Conservation (phyloP, 1,140 invertebrate species). For the Myzus persicae region DNA sequence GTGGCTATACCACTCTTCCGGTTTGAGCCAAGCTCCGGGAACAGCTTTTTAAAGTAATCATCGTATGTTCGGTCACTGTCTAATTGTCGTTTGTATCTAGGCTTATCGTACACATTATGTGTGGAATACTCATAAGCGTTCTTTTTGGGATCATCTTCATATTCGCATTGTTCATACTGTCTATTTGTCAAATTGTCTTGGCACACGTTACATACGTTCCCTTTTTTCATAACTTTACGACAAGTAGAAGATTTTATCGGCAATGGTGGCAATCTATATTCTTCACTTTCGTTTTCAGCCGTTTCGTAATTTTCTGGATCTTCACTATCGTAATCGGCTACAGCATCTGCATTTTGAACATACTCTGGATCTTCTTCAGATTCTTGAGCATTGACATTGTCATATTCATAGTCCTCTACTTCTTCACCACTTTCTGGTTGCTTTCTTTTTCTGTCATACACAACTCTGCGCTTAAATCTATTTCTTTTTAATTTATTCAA, state of each 20-base stretch:
- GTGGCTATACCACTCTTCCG: constrained; percentile 32
- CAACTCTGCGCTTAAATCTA: constrained; percentile 20
- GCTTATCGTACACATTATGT: constrained; percentile 65
- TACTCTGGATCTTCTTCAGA: constrained; percentile 56
- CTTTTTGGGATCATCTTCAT: constrained; percentile 73
- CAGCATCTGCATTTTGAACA: constrained; percentile 55
- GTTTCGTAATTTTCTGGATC: constrained; percentile 62
- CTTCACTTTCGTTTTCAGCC: constrained; percentile 61
- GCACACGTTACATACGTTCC: constrained; percentile 73
- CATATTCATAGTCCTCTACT: constrained; percentile 50
- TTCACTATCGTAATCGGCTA: constrained; percentile 60
- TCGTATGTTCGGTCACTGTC: constrained; percentile 42
- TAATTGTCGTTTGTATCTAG: constrained; percentile 49
- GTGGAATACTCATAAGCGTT: constrained; percentile 73
- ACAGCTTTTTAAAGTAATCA: constrained; percentile 45
- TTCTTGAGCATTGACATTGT: constrained; percentile 58
- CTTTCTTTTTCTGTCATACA: not conserved
- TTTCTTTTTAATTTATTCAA: not conserved
- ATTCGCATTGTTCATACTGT: constrained; percentile 76
- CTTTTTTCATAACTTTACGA: constrained; percentile 70
- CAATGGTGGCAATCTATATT: constrained; percentile 60
- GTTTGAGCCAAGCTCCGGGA: constrained; percentile 23
- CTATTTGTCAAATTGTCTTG: constrained; percentile 74
- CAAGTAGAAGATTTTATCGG: constrained; percentile 67
- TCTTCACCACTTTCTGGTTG: constrained; percentile 11